phyloP scores from a whole-genome alignment of 2,797 vertebrate genomes.

The Chaunax sp. region DNA sequence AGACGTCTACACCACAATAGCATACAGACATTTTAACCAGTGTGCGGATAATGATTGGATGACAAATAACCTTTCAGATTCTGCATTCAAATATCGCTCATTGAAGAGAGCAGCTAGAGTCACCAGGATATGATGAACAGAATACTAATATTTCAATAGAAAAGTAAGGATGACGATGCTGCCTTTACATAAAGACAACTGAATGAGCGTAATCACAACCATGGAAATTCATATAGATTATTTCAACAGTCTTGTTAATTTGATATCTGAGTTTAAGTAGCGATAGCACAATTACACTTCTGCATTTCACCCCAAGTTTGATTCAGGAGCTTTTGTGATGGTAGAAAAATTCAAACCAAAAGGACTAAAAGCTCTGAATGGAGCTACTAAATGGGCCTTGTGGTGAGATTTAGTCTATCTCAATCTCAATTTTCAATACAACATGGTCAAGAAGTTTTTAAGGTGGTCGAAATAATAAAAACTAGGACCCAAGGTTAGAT shows the following conservation, averaged over 20 bases:
- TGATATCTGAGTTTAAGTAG: neutral
- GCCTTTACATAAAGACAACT: neutral
- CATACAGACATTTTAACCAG: too few species aligned
- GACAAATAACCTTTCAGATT: neutral
- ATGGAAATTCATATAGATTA: too few species aligned
- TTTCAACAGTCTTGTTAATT: too few species aligned
- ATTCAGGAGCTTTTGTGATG: neutral
- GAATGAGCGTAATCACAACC: too few species aligned
- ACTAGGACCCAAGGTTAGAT: too few species aligned
- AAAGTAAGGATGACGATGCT: neutral
- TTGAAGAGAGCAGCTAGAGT: too few species aligned
- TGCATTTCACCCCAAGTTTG: neutral
- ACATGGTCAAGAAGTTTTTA: neutral
- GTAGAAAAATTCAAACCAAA: neutral
- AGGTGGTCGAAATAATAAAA: neutral
- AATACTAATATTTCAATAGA: neutral
- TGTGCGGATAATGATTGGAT: too few species aligned
- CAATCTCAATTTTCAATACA: too few species aligned
- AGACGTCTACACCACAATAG: conserved; percentile 32
- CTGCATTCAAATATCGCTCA: too few species aligned
- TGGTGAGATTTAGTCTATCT: neutral
- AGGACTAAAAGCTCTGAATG: neutral
- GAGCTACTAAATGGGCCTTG: neutral
- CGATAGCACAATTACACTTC: neutral
- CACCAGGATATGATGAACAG: neutral